Evolutionary conservation across 2,888 invertebrate species (phyloP), one percentile per base, ranked within the genome.

Genomic region (Noctua janthe): DNA sequence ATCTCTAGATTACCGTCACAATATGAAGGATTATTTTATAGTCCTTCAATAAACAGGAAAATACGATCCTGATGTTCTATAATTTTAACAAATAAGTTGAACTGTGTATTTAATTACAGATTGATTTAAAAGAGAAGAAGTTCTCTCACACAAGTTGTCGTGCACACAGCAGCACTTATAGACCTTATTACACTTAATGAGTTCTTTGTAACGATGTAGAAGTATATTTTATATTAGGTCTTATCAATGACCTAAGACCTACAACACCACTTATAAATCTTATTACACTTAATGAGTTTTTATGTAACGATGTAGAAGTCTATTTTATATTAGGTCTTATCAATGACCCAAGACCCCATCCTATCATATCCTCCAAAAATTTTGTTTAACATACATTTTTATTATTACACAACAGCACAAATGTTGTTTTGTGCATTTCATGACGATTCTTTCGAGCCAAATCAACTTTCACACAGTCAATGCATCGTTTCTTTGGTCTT

Each of bases 161-260:
- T 13, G 59, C 49, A 51, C 78, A 71, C 84, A 71, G 59, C 15
- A n/a, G 23, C 20, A 83, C 47, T 51, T 15, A 8, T 1, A 49
- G 23, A 35, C 35, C 35, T 35, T 6, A 64, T 64, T 64, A 64
- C 11, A n/a, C 67, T 43, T 70, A 39, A 47, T 39, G 1, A 62
- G n/a, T 20, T 66, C 0, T 29, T 15, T 47, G 15, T 64, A 35
- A 66, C 20, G 15, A n/a, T n/a, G 6, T 10, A 39, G 39, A 67
- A 1, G 51, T 59, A 20, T 66, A 23, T 71, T 56, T 76, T 51
- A 51, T 59, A 39, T 23, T 49, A 29, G 17, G 15, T 54, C 17
- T 82, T 83, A 82, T 82, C 81, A 67, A 39, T 82, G 71, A 77
- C 66, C 49, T 78, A 3, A 59, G 71, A 39, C 39, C 39, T 39